phyloP scores from a whole-genome alignment of 2,888 invertebrate genomes.

The Nemotelus pantherinus region DNA sequence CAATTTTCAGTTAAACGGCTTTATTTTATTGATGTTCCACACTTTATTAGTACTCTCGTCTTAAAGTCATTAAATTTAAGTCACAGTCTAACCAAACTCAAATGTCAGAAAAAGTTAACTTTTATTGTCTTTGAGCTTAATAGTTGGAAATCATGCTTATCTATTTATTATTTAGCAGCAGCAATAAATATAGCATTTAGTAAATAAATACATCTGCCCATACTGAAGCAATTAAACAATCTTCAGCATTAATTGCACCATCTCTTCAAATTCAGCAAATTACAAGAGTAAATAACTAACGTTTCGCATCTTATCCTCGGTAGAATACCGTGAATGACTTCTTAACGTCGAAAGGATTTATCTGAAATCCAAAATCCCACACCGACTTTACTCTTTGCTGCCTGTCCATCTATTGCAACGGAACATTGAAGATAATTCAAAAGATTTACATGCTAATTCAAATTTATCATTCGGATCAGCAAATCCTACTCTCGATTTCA shows the following conservation, averaged over 20 bases:
- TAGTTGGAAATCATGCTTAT: too few relatives aligned
- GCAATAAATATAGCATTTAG: too few relatives aligned
- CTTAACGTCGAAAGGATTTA: background rate
- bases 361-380: background rate
- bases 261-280: background rate
- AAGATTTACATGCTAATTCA: constrained; percentile 44
- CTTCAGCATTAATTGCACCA: background rate
- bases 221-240: too few relatives aligned
- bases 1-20: too few relatives aligned
- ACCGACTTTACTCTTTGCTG: background rate
- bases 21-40: too few relatives aligned
- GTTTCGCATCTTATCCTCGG: background rate
- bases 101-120: too few relatives aligned
- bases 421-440: constrained; percentile 32
- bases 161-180: too few relatives aligned
- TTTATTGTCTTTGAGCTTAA: too few relatives aligned
- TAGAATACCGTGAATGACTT: background rate
- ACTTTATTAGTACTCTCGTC: too few relatives aligned
- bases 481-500: constrained; percentile 17
- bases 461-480: constrained; percentile 41
- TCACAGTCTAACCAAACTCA: too few relatives aligned
- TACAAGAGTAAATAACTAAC: background rate
- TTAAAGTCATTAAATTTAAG: too few relatives aligned
- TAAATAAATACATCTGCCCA: too few relatives aligned
- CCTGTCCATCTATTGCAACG: background rate